phyloP scores from a whole-genome alignment of 2,888 invertebrate genomes.

The Oxycera nigricornis region DNA sequence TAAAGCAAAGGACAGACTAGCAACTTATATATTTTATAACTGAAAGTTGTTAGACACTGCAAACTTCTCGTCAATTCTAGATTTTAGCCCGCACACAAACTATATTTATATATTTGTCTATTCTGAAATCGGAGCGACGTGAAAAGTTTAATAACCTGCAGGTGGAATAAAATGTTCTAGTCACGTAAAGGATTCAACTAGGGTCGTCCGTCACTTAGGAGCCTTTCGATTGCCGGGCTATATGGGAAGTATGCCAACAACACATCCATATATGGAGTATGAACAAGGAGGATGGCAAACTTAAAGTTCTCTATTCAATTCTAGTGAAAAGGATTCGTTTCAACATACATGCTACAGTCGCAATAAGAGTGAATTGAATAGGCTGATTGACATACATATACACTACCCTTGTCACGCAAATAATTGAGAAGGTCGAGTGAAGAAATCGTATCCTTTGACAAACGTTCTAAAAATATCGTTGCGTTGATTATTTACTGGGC shows the following conservation, averaged over 20 bases:
- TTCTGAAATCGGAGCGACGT: neutral
- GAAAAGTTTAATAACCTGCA: slow-evolving; percentile 28
- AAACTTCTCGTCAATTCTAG: no score
- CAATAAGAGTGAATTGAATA: neutral
- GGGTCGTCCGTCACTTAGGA: slow-evolving; percentile 5
- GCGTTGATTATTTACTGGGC: neutral
- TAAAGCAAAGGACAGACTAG: no score
- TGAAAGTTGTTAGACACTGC: no score
- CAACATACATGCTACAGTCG: no score
- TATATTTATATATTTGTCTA: no score
- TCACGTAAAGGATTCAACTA: slow-evolving; percentile 26
- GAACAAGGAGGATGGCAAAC: neutral
- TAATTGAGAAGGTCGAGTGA: neutral
- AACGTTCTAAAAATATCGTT: neutral
- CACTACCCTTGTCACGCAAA: slow-evolving; percentile 7
- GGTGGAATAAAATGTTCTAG: slow-evolving; percentile 23
- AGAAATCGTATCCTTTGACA: neutral
- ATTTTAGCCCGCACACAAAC: no score
- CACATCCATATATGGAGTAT: neutral
- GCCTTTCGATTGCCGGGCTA: neutral
- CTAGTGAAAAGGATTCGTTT: no score
- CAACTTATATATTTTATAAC: no score
- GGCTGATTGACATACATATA: neutral
- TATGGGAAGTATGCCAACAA: neutral
- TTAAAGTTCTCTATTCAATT: no score